These are phyloP conservation scores for Dryoscopus gambensis DNA, from an alignment of 2,113 vertebrate species.

Conservation along the genomic window DNA sequence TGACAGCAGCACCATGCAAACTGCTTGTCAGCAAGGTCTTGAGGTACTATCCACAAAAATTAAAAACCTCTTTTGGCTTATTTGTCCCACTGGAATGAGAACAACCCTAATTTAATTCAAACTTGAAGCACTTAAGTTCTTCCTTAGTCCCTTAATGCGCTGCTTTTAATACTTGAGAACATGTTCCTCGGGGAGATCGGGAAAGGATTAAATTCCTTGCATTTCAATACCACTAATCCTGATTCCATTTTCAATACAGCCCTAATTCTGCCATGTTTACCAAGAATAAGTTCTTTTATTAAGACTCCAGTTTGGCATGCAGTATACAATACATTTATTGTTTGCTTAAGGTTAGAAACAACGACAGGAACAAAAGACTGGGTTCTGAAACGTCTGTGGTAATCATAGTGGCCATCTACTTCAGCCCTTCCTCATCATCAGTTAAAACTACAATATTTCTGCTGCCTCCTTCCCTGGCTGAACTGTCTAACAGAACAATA, in stretches of 20 bases:
- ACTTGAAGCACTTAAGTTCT: not conserved
- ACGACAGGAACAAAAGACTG: not conserved
- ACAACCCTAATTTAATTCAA: not conserved
- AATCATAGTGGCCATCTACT: not conserved
- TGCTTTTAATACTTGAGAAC: not conserved
- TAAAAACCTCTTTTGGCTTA: not conserved
- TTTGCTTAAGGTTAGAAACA: not conserved
- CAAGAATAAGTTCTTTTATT: not conserved
- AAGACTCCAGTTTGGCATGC: not conserved
- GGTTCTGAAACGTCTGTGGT: not conserved
- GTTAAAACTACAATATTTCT: not conserved
- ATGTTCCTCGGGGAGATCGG: not conserved
- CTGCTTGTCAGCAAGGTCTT: not conserved
- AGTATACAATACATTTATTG: not conserved
- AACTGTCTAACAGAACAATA: not conserved
- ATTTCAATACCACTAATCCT: conserved; percentile 33
- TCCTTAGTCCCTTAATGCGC: not conserved
- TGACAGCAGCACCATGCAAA: not conserved
- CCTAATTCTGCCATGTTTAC: conserved; percentile 10
- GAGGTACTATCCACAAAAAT: not conserved
- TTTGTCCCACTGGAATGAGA: not conserved
- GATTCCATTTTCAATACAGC: not conserved
- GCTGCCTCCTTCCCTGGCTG: not conserved
- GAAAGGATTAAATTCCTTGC: conserved; percentile 2
- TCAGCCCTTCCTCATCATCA: not conserved